Percentiles rank a stretch among this genome's conserved stretches.
phyloP scores from a whole-genome alignment of 2,888 invertebrate species.

The Trichogramma evanescens region DNA sequence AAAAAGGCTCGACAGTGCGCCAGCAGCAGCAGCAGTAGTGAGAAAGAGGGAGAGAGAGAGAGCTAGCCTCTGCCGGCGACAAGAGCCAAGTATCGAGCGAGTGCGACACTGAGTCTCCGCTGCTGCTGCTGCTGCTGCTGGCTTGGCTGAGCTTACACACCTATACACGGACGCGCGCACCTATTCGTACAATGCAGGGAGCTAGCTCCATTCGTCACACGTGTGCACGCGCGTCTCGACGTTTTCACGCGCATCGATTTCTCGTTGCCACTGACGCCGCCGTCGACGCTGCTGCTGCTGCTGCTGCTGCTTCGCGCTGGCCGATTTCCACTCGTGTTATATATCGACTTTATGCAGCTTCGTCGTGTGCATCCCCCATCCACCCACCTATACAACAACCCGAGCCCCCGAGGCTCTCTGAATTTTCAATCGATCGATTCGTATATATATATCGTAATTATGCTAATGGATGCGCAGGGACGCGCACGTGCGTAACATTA shows the following conservation, averaged over 20 bases:
- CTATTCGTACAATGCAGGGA: background rate
- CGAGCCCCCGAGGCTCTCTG: too few relatives aligned
- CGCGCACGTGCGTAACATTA: too few relatives aligned
- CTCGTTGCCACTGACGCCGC: background rate
- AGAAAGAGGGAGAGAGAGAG: constrained; percentile 2
- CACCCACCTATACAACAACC: too few relatives aligned
- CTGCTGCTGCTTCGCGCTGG: too few relatives aligned
- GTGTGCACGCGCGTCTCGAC: background rate
- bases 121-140: background rate
- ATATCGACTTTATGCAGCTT: too few relatives aligned
- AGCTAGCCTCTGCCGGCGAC: background rate
- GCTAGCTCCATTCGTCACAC: background rate
- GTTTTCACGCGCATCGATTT: background rate
- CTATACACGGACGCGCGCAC: background rate
- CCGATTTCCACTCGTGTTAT: too few relatives aligned
- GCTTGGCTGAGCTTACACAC: background rate
- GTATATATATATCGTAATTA: too few relatives aligned
- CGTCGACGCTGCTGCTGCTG: background rate
- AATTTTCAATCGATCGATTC: too few relatives aligned
- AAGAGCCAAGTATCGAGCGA: background rate
- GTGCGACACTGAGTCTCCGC: background rate
- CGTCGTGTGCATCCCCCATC: too few relatives aligned
- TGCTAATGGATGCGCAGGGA: too few relatives aligned
- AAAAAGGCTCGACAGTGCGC: too few relatives aligned
- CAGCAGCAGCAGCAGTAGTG: too few relatives aligned